Evolutionary conservation across 2,797 vertebrate genomes (phyloP), one percentile per base, ranked within the genome.

Genomic region (Eurystomus glaucurus): DNA sequence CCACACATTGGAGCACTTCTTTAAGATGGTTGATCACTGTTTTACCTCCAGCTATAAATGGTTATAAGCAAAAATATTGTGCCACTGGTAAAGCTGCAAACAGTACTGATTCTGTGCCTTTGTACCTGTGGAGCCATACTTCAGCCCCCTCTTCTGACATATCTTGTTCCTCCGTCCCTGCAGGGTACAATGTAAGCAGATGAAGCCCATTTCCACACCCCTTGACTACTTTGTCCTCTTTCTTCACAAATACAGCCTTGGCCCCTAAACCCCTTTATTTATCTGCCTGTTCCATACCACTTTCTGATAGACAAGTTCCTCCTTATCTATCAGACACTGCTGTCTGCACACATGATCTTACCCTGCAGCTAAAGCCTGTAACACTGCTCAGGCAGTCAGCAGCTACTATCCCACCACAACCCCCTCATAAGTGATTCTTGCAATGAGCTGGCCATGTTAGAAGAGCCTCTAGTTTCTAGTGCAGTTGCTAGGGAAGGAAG

Each of bases 91-190:
- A 52, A 35, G 14, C 28, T 62, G 14, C 43, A 52, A 39, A 35
- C 14, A 25, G 18, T 0, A 1, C 28, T 35, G 43, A 2, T 9
- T 64, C 52, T 45, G 62, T 29, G 20, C 33, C 28, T 17, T 1
- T 0, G 4, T 37, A 58, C 17, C 7, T 25, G 10, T 1, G 1
- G 21, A 68, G 29, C 43, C 1, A 2, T 28, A 14, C 4, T 69
- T 69, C 66, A 86, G 13, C 22, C 21, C 65, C 25, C 9, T 64
- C 13, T 29, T 85, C 21, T 45, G 14, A 52, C 35, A 10, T 8
- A 29, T 20, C 22, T n/a, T 6, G 22, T 60, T 85, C 19, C n/a
- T 60, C 3, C 26, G 33, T 4, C 21, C 4, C 72, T 76, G 26
- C 0, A 0, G 22, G 8, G 14, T 33, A n/a, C 12, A 11, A 17